These are phyloP conservation scores for Eurytoma californica DNA, from an alignment of 2,888 invertebrate genomes.

Conservation along the genomic window DNA sequence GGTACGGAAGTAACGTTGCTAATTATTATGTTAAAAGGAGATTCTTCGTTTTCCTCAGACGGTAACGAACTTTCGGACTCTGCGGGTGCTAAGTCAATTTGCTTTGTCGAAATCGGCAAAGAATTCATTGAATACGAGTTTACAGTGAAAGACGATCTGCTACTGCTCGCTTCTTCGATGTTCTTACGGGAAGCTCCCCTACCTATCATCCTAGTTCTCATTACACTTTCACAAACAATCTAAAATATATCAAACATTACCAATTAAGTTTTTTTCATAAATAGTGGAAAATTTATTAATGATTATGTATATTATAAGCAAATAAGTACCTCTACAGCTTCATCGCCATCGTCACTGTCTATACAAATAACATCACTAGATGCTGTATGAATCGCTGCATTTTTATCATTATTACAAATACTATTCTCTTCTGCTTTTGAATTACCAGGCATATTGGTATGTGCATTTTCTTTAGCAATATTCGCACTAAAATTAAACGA, in stretches of 20 bases:
- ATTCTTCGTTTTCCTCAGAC: slow-evolving; percentile 28
- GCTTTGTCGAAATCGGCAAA: neutral
- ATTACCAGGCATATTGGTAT: slow-evolving; percentile 9
- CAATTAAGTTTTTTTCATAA: neutral
- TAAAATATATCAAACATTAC: slow-evolving; percentile 12
- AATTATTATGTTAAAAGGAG: slow-evolving; percentile 64
- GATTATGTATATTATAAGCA: neutral
- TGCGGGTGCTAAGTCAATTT: neutral
- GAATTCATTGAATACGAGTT: neutral
- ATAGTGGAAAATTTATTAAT: neutral
- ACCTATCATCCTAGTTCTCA: slow-evolving; percentile 33
- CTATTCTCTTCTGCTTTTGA: slow-evolving; percentile 12
- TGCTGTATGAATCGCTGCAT: neutral
- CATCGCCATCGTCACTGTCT: slow-evolving; percentile 57
- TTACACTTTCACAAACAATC: slow-evolving; percentile 52
- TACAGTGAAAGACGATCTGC: neutral
- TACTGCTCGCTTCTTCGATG: slow-evolving; percentile 6
- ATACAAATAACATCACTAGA: slow-evolving; percentile 49
- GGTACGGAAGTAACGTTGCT: slow-evolving; percentile 66
- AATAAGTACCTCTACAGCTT: slow-evolving; percentile 49
- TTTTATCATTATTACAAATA: neutral
- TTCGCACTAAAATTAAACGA: slow-evolving; percentile 29
- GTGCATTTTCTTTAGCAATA: slow-evolving; percentile 5
- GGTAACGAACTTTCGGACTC: neutral
- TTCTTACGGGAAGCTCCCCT: neutral